These are phyloP conservation scores for Nautilus pompilius DNA, from an alignment of 1,140 invertebrate genomes.

Conservation along the genomic window DNA sequence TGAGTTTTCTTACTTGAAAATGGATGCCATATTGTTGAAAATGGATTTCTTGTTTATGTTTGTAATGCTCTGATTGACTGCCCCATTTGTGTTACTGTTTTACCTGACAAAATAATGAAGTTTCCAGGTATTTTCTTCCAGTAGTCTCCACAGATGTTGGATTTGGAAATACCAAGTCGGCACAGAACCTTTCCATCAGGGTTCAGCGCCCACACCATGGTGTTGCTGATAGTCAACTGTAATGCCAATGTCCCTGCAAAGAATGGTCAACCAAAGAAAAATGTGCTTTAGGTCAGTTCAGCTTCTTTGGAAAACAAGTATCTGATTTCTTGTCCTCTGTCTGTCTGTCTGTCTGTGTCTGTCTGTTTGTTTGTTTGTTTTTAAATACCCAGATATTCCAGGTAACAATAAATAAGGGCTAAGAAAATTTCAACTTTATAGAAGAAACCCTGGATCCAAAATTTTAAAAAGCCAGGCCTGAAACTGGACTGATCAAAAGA, in stretches of 20 bases:
- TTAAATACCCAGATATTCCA: too few relatives aligned
- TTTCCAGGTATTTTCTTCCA: conserved; percentile 61
- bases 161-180: conserved; percentile 57
- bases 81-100: not conserved
- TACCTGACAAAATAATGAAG: conserved; percentile 57
- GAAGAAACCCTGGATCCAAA: too few relatives aligned
- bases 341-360: too few relatives aligned
- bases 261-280: too few relatives aligned
- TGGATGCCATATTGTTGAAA: not conserved
- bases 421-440: too few relatives aligned
- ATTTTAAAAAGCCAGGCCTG: too few relatives aligned
- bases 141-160: conserved; percentile 60
- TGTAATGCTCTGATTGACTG: not conserved
- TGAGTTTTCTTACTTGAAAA: not conserved
- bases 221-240: conserved; percentile 57
- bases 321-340: too few relatives aligned
- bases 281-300: too few relatives aligned
- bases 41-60: not conserved
- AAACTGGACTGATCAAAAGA: too few relatives aligned
- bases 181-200: conserved; percentile 57
- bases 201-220: conserved; percentile 59
- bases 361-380: too few relatives aligned
- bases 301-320: too few relatives aligned
- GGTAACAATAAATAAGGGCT: too few relatives aligned
- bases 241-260: conserved; percentile 56